phyloP scores from a whole-genome alignment of 2,888 invertebrate species.

The Plebejus argus region DNA sequence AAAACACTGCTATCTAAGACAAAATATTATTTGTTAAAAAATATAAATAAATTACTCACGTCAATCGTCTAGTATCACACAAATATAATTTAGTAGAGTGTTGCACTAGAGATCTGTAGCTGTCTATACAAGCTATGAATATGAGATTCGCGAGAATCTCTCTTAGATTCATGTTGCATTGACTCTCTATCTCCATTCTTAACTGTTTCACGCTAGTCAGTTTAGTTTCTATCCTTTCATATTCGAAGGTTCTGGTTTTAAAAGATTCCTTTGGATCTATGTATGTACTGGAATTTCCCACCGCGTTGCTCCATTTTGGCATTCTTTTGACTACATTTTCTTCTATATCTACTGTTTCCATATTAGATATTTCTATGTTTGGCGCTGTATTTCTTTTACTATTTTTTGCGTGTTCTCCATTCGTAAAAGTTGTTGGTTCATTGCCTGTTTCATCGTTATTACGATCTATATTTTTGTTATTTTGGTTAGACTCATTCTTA shows the following conservation, averaged over 20 bases:
- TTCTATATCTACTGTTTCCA: conserved; percentile 39
- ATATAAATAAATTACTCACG: conserved; percentile 67
- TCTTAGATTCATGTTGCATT: conserved; percentile 84
- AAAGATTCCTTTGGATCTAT: conserved; percentile 77
- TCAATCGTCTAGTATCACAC: conserved; percentile 87
- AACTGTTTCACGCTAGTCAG: conserved; percentile 89
- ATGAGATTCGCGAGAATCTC: conserved; percentile 91
- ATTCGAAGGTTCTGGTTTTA: conserved; percentile 76
- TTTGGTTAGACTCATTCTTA: background rate
- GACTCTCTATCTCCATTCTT: conserved; percentile 85
- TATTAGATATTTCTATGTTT: conserved; percentile 40
- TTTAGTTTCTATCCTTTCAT: conserved; percentile 84
- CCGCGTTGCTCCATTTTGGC: conserved; percentile 55
- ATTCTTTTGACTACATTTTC: conserved; percentile 5
- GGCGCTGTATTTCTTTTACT: conserved; percentile 32
- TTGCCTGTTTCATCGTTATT: background rate
- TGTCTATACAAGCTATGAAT: conserved; percentile 93
- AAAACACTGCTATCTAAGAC: too few species aligned
- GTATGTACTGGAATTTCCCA: conserved; percentile 51
- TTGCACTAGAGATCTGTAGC: conserved; percentile 89
- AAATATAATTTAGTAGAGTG: conserved; percentile 93
- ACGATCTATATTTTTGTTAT: conserved; percentile 11
- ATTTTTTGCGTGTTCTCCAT: conserved; percentile 34
- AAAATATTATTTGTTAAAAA: too few species aligned
- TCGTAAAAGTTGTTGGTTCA: background rate